A percentile compares a stretch with the other conserved stretches of the same genome.
Conservation (phyloP, 2,797 vertebrate species). For the Dromococcyx pavoninus region DNA sequence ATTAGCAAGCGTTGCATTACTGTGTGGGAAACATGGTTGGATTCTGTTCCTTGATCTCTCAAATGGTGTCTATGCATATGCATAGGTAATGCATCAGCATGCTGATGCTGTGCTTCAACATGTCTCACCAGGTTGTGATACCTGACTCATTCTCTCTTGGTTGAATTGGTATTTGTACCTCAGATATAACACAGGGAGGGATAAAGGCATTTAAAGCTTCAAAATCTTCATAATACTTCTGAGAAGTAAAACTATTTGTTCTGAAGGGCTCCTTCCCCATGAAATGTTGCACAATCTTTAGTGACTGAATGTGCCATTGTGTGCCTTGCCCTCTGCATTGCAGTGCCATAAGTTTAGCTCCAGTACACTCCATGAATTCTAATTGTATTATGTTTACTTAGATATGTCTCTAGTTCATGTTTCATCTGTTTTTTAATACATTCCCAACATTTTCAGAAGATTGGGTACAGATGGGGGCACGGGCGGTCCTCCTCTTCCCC, state of each 20-base stretch:
- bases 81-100: conserved; percentile 16
- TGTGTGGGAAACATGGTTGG: conserved; percentile 32
- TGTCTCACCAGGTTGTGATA: conserved; percentile 11
- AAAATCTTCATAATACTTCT: conserved; percentile 4
- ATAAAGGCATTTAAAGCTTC: conserved; percentile 22
- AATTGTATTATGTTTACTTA: conserved; percentile 40
- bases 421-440: not conserved
- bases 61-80: not conserved
- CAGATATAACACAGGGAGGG: not conserved
- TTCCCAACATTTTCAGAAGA: not conserved
- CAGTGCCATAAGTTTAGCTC: conserved; percentile 11
- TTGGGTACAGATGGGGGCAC: not conserved
- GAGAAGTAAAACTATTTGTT: conserved; percentile 38
- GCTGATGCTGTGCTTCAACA: not conserved
- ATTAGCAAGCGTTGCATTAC: not conserved
- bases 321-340: conserved; percentile 39
- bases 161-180: not conserved
- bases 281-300: conserved; percentile 14
- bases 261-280: not conserved
- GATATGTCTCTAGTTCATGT: not conserved
- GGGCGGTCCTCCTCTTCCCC: not conserved
- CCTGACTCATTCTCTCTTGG: conserved; percentile 34
- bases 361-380: conserved; percentile 33
- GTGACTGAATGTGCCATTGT: conserved; percentile 57
- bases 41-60: conserved; percentile 10